Evolutionary conservation across 2,888 invertebrate genomes (phyloP).

Genomic region (Alloscopus bannaensis): DNA sequence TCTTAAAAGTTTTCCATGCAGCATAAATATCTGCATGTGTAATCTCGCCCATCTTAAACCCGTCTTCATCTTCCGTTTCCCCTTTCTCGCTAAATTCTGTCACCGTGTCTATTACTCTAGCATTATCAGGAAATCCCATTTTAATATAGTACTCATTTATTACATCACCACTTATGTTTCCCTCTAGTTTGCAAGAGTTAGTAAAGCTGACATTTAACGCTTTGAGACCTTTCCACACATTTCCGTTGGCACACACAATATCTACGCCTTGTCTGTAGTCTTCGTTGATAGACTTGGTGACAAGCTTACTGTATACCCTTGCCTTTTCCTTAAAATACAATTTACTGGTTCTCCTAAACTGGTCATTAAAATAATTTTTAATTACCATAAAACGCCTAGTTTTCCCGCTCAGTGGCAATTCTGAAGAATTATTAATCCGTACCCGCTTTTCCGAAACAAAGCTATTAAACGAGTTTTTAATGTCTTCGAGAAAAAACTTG

Average conservation of each 20-base stretch:
- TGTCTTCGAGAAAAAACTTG: not conserved
- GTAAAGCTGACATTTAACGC: slow-evolving; percentile 3
- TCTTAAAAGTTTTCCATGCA: slow-evolving; percentile 33
- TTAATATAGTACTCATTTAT: slow-evolving; percentile 32
- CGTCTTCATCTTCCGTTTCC: not conserved
- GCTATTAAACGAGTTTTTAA: not conserved
- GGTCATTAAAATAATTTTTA: not conserved
- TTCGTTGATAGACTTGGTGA: not conserved
- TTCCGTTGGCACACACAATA: not conserved
- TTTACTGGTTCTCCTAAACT: not conserved
- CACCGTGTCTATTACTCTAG: not conserved
- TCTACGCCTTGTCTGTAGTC: not conserved
- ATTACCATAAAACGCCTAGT: not conserved
- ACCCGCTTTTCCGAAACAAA: not conserved
- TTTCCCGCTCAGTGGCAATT: not conserved
- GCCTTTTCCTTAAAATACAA: not conserved
- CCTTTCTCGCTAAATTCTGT: not conserved
- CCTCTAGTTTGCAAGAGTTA: not conserved
- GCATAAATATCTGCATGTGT: slow-evolving; percentile 12
- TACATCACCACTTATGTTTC: not conserved
- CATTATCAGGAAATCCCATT: not conserved
- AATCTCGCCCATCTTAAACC: slow-evolving; percentile 11
- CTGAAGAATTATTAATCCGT: not conserved
- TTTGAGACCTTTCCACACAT: slow-evolving; percentile 20
- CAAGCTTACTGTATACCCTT: not conserved